These are phyloP conservation scores for Sylvietta virens DNA, from an alignment of 2,113 vertebrate genomes.

Conservation along the genomic window DNA sequence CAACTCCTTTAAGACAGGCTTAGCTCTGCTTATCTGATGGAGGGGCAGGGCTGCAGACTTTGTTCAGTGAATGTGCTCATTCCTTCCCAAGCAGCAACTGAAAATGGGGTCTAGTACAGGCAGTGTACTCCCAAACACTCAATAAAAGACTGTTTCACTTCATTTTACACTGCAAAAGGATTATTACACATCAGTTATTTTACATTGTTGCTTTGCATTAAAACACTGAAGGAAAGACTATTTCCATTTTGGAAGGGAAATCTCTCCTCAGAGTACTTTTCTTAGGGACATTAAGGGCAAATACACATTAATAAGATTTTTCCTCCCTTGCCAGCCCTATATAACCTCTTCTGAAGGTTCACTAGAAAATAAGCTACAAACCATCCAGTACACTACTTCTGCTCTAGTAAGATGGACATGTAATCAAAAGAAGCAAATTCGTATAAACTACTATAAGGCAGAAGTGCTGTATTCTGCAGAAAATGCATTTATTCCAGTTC, in stretches of 20 bases:
- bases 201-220: not conserved
- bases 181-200: not conserved
- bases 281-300: not conserved
- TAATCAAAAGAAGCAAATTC: constrained; percentile 68
- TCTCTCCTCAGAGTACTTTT: not conserved
- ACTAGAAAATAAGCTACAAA: constrained; percentile 14
- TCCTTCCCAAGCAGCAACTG: not conserved
- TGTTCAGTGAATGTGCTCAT: not conserved
- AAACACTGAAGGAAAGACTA: not conserved
- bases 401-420: constrained; percentile 43
- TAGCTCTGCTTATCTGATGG: not conserved
- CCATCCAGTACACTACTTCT: not conserved
- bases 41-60: not conserved
- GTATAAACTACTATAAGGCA: constrained; percentile 42
- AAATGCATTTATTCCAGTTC: constrained; percentile 65
- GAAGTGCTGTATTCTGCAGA: constrained; percentile 48
- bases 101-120: not conserved
- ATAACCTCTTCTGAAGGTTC: not conserved
- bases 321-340: not conserved
- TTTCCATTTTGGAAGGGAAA: not conserved
- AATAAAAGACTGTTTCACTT: not conserved
- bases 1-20: not conserved
- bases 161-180: not conserved
- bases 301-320: not conserved
- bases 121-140: not conserved